phyloP scores from a whole-genome alignment of 2,888 invertebrate species.

The Cybosia mesomella region DNA sequence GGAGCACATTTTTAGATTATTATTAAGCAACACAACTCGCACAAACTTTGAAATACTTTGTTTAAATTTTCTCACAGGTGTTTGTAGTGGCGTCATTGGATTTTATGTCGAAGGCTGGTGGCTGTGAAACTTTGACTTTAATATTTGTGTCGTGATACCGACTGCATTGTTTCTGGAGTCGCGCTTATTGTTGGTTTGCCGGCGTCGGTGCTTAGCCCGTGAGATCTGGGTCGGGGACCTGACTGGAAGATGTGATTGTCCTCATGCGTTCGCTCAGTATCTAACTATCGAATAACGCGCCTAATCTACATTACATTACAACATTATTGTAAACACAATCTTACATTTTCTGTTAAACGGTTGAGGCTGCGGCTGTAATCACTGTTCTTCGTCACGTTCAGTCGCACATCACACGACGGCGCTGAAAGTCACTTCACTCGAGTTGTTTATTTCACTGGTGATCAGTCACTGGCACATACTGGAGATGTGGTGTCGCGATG shows the following conservation, averaged over 20 bases:
- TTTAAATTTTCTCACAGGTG: slow-evolving; percentile 83
- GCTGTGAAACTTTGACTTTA: slow-evolving; percentile 80
- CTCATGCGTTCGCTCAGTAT: slow-evolving; percentile 49
- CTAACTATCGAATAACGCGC: slow-evolving; percentile 44
- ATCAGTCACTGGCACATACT: slow-evolving; percentile 81
- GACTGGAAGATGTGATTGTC: slow-evolving; percentile 60
- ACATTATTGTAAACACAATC: slow-evolving; percentile 68
- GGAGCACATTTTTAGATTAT: slow-evolving; percentile 49
- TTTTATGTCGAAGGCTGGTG: slow-evolving; percentile 80
- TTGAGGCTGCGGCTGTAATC: slow-evolving; percentile 81
- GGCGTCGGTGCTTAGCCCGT: slow-evolving; percentile 69
- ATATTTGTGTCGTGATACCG: slow-evolving; percentile 79
- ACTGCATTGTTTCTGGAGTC: slow-evolving; percentile 76
- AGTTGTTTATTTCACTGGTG: slow-evolving; percentile 68
- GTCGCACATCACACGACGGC: slow-evolving; percentile 79
- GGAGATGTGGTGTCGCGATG: slow-evolving; percentile 65
- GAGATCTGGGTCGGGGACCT: slow-evolving; percentile 84
- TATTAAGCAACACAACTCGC: slow-evolving; percentile 58
- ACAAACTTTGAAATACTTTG: slow-evolving; percentile 67
- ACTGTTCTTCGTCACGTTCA: slow-evolving; percentile 72
- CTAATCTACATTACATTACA: slow-evolving; percentile 40
- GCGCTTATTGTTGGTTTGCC: slow-evolving; percentile 70
- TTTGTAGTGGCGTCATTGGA: slow-evolving; percentile 80
- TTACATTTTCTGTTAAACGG: slow-evolving; percentile 82
- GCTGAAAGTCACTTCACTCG: slow-evolving; percentile 77